These are phyloP conservation scores for Galaxea fascicularis DNA, from an alignment of 92 coral and sea anemone genomes.

Conservation along the genomic window DNA sequence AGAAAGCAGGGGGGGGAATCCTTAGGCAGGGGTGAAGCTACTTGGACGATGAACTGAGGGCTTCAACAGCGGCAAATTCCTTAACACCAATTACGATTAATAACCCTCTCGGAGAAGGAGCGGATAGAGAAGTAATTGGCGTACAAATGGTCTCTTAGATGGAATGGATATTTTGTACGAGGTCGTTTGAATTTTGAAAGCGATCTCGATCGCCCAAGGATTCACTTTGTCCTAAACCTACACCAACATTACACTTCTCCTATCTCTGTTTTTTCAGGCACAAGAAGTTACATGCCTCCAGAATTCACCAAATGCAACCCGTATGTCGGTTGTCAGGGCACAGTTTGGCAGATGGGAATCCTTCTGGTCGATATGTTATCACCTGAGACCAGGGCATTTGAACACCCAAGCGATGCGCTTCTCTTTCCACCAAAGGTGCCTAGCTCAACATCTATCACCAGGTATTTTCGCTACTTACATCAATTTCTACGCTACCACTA, in stretches of 20 bases:
- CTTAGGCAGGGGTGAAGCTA: no score
- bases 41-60: no score
- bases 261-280: slow-evolving; percentile 8
- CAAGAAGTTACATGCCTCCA: slow-evolving; percentile 35
- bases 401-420: slow-evolving; percentile 3
- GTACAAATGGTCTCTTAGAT: no score
- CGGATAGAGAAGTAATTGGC: no score
- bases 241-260: not conserved
- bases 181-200: no score
- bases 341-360: slow-evolving; percentile 47
- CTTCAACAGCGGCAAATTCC: no score
- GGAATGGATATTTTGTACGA: no score
- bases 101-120: no score
- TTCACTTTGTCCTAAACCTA: no score
- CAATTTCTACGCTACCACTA: not conserved
- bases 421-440: slow-evolving; percentile 14
- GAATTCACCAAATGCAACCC: slow-evolving; percentile 11
- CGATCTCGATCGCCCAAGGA: no score
- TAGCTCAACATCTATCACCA: slow-evolving; percentile 16
- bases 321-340: slow-evolving; percentile 34
- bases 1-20: no score
- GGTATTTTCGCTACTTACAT: not conserved
- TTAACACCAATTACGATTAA: no score
- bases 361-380: slow-evolving; percentile 48
- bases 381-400: not conserved